Base-by-base conservation (phyloP, 2,888 invertebrate species). In the Calameuta filiformis region DNA sequence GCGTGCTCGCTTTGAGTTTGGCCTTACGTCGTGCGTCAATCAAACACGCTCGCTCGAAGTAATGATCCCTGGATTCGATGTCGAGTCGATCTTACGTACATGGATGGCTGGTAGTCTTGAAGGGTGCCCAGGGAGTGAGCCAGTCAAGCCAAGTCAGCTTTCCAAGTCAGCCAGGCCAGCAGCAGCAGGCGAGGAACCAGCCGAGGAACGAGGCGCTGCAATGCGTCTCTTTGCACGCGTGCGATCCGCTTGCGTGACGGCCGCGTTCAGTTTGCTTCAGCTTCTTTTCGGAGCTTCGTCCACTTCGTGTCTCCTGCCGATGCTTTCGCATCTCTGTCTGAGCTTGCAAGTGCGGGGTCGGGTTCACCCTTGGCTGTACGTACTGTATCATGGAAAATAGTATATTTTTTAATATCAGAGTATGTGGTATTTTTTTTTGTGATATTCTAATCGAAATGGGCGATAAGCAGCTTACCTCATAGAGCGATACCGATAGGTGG, bases 11-110 rank as follows among this genome's bases (percentile, higher is more conserved):
- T 77, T 69, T 76, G 86, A 89, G 90, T 90, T 89, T 88, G 87
- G 89, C 86, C 86, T 83, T 86, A 90, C 89, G 89, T 89, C 89
- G 88, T 83, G 87, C 90, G 91, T 91, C 91, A 91, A 91, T 91
- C 91, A 91, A 90, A 82, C 80, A 80, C 80, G 83, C 81, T 80
- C 79, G 77, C 80, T 77, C 80, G 80, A 68, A 68, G 78, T 80
- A 81, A 79, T 79, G 81, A 79, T 80, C 80, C 82, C 76, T 81
- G 80, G 78, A 83, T 86, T 85, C 86, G 84, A 87, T 86, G 86
- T 87, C 84, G 82, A 84, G 83, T 84, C 84, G 86, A 86, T 84
- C 84, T 83, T 81, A 79, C 78, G 82, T 83, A 83, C 80, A 86
- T 79, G 79, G 34, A 76, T 74, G 69, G 35, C 77, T 82, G 83